Evolutionary conservation across 2,797 vertebrate species (phyloP).

Genomic region (Thripadectes ignobilis): DNA sequence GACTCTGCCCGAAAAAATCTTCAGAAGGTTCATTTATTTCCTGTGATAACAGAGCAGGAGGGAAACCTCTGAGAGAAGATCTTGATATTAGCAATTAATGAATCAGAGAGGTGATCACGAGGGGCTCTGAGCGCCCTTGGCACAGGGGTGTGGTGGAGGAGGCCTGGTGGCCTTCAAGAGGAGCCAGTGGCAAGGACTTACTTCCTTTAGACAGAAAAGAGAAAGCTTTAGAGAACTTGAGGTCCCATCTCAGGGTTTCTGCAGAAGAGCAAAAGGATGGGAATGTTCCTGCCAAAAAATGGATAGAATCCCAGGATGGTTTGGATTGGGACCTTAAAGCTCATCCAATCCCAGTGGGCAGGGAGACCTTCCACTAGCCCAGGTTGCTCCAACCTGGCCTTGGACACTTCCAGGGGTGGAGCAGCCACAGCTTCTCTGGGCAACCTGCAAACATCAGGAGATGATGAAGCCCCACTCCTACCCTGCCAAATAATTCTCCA

Average conservation of each 20-base stretch:
- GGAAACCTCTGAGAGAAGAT: constrained; percentile 48
- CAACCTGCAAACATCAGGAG: neutral
- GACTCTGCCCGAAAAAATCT: constrained; percentile 17
- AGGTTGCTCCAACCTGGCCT: neutral
- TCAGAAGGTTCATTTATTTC: constrained; percentile 51
- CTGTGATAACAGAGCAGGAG: constrained; percentile 35
- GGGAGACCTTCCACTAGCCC: neutral
- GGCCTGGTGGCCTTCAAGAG: neutral
- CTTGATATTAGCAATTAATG: constrained; percentile 45
- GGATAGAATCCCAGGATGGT: rapidly evolving
- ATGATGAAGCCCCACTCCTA: neutral
- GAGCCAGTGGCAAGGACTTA: rapidly evolving
- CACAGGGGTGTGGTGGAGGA: rapidly evolving
- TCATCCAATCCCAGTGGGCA: neutral
- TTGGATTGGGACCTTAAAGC: neutral
- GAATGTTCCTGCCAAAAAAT: neutral
- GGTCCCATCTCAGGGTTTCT: neutral
- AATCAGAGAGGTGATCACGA: neutral
- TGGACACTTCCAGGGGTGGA: neutral
- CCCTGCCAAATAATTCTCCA: neutral
- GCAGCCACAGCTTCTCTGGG: neutral
- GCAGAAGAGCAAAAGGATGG: neutral
- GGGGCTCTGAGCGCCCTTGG: neutral
- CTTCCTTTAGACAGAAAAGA: neutral
- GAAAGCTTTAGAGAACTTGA: neutral